These are phyloP conservation scores for Nasua narica DNA, from an alignment of 2,797 vertebrate species.

Conservation along the genomic window DNA sequence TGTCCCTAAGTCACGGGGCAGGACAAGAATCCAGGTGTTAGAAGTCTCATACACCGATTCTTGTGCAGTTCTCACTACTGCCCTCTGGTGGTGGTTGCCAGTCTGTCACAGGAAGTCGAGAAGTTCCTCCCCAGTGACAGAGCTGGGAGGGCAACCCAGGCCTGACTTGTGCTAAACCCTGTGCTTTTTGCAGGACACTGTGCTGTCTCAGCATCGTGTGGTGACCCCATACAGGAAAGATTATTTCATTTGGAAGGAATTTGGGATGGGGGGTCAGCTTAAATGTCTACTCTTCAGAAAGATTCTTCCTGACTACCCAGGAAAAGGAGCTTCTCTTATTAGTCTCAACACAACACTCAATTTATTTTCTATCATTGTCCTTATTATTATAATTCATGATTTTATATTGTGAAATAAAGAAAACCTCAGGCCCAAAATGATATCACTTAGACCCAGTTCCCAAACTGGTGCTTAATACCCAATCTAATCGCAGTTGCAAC, in stretches of 20 bases:
- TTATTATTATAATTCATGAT: neutral
- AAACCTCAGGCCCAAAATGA: neutral
- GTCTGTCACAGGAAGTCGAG: neutral
- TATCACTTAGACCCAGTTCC: neutral
- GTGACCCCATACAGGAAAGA: neutral
- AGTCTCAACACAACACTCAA: neutral
- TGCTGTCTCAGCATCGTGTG: neutral
- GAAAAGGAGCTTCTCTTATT: neutral
- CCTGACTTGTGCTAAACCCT: neutral
- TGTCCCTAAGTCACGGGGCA: neutral
- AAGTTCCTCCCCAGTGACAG: neutral
- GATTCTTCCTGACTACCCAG: neutral
- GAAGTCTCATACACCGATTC: rapidly evolving
- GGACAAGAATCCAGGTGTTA: neutral
- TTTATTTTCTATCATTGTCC: neutral
- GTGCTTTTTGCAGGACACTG: neutral
- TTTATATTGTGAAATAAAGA: neutral
- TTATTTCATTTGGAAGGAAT: neutral
- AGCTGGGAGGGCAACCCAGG: neutral
- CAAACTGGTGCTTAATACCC: neutral
- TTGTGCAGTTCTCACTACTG: neutral
- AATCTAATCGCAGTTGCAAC: neutral
- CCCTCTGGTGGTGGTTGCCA: neutral
- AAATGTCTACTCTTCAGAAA: neutral
- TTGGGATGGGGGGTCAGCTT: neutral